These are phyloP conservation scores for Trematomus loennbergii DNA, from an alignment of 2,113 vertebrate species.

Conservation along the genomic window DNA sequence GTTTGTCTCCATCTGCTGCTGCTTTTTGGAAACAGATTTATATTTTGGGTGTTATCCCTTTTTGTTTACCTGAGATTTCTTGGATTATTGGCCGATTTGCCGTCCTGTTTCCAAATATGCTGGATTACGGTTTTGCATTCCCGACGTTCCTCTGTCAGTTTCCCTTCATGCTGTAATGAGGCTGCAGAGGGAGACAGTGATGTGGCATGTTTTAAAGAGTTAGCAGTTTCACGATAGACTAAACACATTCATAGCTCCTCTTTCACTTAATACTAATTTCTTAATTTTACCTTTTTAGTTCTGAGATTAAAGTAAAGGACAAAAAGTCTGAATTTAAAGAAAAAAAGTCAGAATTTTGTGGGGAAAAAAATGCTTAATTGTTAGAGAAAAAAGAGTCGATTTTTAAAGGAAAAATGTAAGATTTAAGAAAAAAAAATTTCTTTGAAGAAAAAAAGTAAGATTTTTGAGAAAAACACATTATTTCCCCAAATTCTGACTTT, in stretches of 20 bases:
- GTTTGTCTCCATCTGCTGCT: constrained; percentile 61
- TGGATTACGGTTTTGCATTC: constrained; percentile 42
- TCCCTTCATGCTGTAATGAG: too few species aligned
- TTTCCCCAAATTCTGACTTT: too few species aligned
- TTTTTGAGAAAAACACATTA: too few species aligned
- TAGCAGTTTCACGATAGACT: background rate
- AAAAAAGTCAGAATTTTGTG: too few species aligned
- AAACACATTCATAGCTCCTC: background rate
- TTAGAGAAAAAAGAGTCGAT: too few species aligned
- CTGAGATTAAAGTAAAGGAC: too few species aligned
- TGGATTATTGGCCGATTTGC: constrained; percentile 1
- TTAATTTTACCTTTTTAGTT: too few species aligned
- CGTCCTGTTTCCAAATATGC: background rate
- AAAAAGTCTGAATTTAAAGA: too few species aligned
- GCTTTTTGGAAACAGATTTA: background rate
- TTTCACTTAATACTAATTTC: background rate
- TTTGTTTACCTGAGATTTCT: constrained; percentile 14
- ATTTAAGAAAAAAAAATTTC: too few species aligned
- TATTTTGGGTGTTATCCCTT: background rate
- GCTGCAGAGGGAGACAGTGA: constrained; percentile 50
- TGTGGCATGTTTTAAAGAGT: background rate
- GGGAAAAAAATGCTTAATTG: too few species aligned
- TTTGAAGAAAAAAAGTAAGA: too few species aligned
- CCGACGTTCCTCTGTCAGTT: constrained; percentile 38
- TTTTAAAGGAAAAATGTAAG: too few species aligned